Base-by-base conservation (phyloP, 2,797 vertebrate species). In the Ataeniobius toweri region DNA sequence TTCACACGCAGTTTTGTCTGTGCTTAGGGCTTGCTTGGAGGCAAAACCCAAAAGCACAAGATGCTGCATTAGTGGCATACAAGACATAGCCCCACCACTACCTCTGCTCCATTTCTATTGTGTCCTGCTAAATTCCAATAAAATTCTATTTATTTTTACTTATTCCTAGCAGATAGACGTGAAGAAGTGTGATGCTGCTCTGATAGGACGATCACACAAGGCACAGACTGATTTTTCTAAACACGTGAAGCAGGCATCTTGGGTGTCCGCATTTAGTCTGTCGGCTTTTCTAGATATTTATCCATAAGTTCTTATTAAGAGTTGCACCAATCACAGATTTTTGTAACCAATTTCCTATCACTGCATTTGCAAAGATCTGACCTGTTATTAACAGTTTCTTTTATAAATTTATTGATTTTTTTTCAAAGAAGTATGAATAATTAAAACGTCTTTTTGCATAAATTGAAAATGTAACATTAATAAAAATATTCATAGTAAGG, bases 11-110 rank as follows among this genome's bases (percentile, higher is more conserved):
- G 67, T 70, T 71, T 80, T 73, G 73, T 85, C 85, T 74, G 65
- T 31, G 88, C 91, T 91, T 70, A 76, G 85, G 88, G 91, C 90
- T 87, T 46, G 90, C 92, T 93, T 76, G 63, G 80, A 92, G 91
- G 88, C 85, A 91, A 76, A 88, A 82, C 85, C 86, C 86, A 83
- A 80, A 69, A 90, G 83, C 86, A 73, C 79, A 80, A 53, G 41
- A 81, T 76, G 79, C 86, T 86, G 83, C 79, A 63, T 69, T 39
- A 6, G 78, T 71, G 79, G 82, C 88, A 76, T 36, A 59, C 26
- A 82, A 84, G 77, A 78, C 80, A 14, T 46, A 69, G 81, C 69
- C 76, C 48, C 53, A 67, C 50, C 59, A 51, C 84, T 53, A 50
- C 65, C 71, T 86, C 73, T 50, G 24, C 75, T 80, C 70, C 28